phyloP scores from a whole-genome alignment of 2,888 invertebrate species.

The Pollenia angustigena region DNA sequence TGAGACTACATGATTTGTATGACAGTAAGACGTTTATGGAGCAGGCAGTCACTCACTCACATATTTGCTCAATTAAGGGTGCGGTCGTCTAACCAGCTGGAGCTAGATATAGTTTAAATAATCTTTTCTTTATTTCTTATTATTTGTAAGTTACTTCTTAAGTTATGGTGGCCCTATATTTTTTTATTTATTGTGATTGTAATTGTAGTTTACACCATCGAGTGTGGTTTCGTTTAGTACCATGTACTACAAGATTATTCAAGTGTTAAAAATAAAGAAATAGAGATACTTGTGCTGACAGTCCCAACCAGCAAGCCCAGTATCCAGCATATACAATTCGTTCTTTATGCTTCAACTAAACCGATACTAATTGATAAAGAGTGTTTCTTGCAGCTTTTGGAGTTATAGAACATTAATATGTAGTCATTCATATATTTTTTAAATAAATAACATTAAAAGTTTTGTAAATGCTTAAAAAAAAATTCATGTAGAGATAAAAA shows the following conservation, averaged over 20 bases:
- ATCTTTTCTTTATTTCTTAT: not conserved
- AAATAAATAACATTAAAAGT: constrained; percentile 39
- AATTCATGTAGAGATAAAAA: not conserved
- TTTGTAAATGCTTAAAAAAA: constrained; percentile 20
- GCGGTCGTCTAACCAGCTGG: constrained; percentile 50
- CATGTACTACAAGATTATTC: constrained; percentile 59
- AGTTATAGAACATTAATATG: constrained; percentile 48
- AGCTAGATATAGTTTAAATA: constrained; percentile 40
- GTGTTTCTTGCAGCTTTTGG: not conserved
- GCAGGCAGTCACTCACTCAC: constrained; percentile 36
- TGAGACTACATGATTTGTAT: constrained; percentile 18
- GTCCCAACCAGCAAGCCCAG: constrained; percentile 51
- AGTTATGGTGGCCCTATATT: constrained; percentile 60
- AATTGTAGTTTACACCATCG: constrained; percentile 62
- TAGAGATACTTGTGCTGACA: constrained; percentile 65
- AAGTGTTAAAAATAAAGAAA: constrained; percentile 54
- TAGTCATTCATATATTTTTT: constrained; percentile 53
- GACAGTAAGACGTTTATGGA: constrained; percentile 36
- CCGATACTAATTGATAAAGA: constrained; percentile 43
- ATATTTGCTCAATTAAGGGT: constrained; percentile 46
- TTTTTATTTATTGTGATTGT: constrained; percentile 40
- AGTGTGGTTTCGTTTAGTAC: constrained; percentile 20
- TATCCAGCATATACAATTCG: constrained; percentile 42
- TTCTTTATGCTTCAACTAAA: constrained; percentile 49
- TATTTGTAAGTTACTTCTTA: constrained; percentile 41